phyloP scores from a whole-genome alignment of 1,140 invertebrate species.

The Cepaea nemoralis region DNA sequence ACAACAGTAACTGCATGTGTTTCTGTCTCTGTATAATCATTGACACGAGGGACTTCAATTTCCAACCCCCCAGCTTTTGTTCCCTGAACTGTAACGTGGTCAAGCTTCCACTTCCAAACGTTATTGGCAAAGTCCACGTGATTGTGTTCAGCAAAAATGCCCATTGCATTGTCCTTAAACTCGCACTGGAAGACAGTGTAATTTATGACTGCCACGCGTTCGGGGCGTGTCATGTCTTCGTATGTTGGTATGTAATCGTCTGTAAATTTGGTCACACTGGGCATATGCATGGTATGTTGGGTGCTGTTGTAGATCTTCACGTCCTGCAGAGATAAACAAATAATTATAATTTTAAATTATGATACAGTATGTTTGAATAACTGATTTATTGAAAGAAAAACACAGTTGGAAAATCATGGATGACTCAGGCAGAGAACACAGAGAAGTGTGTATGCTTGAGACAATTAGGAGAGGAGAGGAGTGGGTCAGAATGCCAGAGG shows the following conservation, averaged over 20 bases:
- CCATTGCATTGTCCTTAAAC: constrained; percentile 61
- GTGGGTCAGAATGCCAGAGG: too few species aligned
- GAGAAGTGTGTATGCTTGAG: too few species aligned
- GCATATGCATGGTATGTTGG: constrained; percentile 66
- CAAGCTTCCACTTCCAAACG: constrained; percentile 70
- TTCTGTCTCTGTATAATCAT: constrained; percentile 56
- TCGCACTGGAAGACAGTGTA: constrained; percentile 62
- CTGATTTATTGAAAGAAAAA: too few species aligned
- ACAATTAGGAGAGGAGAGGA: too few species aligned
- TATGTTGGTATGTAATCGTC: constrained; percentile 68
- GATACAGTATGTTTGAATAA: too few species aligned
- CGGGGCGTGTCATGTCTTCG: constrained; percentile 69
- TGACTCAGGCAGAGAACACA: too few species aligned
- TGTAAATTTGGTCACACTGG: constrained; percentile 69
- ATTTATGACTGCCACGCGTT: constrained; percentile 69
- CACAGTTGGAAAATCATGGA: too few species aligned
- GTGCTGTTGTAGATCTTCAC: constrained; percentile 56
- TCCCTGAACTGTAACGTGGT: constrained; percentile 84
- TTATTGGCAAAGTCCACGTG: constrained; percentile 72
- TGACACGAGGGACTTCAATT: constrained; percentile 75
- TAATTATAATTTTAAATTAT: too few species aligned
- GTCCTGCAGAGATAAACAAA: constrained; percentile 24
- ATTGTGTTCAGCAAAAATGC: constrained; percentile 69
- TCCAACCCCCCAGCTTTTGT: constrained; percentile 82
- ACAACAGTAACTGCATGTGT: constrained; percentile 65